phyloP scores from a whole-genome alignment of 2,113 vertebrate species.

The Pontoporia blainvillei region DNA sequence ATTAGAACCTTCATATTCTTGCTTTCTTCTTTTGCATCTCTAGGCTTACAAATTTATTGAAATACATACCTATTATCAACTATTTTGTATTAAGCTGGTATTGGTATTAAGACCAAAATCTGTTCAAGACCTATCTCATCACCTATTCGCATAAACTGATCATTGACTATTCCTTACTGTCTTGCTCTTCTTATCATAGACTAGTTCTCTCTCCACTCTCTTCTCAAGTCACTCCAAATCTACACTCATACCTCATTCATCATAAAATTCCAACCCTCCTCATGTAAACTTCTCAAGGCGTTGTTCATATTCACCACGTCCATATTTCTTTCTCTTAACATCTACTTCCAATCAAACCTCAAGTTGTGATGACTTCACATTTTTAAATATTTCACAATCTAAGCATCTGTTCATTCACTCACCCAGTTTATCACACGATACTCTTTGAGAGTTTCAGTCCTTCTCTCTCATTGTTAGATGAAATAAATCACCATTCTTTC shows the following conservation, averaged over 20 bases:
- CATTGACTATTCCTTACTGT: accelerated
- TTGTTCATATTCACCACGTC: background rate
- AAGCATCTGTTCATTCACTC: background rate
- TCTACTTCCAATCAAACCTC: background rate
- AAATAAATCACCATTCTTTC: background rate
- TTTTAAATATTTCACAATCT: background rate
- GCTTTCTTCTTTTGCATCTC: background rate
- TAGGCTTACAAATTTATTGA: background rate
- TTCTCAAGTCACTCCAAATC: background rate
- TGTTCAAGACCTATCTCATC: background rate
- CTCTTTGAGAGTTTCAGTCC: background rate
- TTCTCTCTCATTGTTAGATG: background rate
- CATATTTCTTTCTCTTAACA: background rate
- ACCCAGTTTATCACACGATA: background rate
- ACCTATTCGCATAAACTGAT: background rate
- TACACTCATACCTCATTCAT: background rate
- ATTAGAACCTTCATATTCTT: background rate
- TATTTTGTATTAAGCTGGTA: background rate
- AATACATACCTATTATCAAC: background rate
- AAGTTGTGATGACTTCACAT: background rate
- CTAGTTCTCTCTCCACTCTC: background rate
- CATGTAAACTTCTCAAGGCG: background rate
- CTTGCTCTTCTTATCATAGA: background rate
- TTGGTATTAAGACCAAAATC: background rate
- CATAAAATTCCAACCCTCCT: background rate